Base-by-base conservation (phyloP, 1,140 invertebrate genomes). In the Mactra quadrangularis region DNA sequence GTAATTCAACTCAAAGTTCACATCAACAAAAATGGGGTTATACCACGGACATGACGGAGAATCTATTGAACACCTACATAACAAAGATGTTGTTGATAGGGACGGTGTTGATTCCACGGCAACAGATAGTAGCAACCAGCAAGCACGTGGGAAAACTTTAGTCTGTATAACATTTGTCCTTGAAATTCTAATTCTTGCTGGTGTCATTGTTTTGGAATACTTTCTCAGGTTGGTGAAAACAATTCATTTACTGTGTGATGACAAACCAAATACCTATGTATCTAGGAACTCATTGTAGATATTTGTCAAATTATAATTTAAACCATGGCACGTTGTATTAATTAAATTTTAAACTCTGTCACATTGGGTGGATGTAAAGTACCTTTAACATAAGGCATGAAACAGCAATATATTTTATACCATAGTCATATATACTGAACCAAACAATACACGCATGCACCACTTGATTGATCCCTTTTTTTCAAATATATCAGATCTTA, bases 161-260 rank as follows among this genome's bases (percentile, higher is more conserved):
- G 76, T 90, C 52, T 77, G 81, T 29, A 78, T 87, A 25, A 90
- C 87, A 9, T 87, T 87, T 81, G 38, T 85, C 25, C 79, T 90
- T 13, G 89, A 90, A 64, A 38, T 88, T 17, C 25, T 88, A 3
- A 87, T 90, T 17, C 66, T 90, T 3, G 83, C 84, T n/a, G 84
- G 84, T 38, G 85, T 89, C 31, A 68, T 86, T 47, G 70, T 82
- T n/a, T 47, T 89, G 0, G 89, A 86, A 31, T 86, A 88, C 59
- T 85, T 87, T 71, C 77, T 89, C 25, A 87, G 89, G 89, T 89
- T 62, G 33, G 66, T 84, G 45, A 6, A 59, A n/a, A n/a, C n/a
- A n/a, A n/a, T n/a, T 47, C 3, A 41, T 45, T n/a, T 50, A 50
- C 0, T 25, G 22, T 9, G 19, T 64, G 64, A 77, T 29, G 19